phyloP scores from a whole-genome alignment of 2,113 vertebrate species.

The Indicator maculatus region DNA sequence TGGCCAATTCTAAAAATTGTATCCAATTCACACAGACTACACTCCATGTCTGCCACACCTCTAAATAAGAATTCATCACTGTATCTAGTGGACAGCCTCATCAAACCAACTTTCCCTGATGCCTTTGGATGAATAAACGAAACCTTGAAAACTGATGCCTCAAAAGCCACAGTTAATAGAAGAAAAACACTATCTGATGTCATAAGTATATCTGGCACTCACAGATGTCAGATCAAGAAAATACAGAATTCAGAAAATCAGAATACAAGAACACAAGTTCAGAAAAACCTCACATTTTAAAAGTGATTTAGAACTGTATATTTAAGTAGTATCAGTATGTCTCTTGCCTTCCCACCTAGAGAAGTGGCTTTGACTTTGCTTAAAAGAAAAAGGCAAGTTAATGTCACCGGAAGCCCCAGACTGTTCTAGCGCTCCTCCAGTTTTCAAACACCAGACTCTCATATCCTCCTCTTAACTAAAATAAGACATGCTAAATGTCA shows the following conservation, averaged over 20 bases:
- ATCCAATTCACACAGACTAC: not conserved
- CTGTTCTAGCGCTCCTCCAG: conserved; percentile 10
- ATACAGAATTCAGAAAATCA: not conserved
- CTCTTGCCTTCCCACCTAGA: not conserved
- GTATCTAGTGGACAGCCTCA: not conserved
- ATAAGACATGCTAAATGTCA: conserved; percentile 33
- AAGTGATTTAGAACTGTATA: not conserved
- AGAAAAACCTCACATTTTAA: not conserved
- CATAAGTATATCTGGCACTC: not conserved
- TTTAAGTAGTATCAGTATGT: not conserved
- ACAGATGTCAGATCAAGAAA: not conserved
- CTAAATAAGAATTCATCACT: not conserved
- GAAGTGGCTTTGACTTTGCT: not conserved
- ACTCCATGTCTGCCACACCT: not conserved
- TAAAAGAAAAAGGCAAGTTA: not conserved
- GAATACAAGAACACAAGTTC: not conserved
- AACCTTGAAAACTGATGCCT: not conserved
- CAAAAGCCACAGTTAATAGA: not conserved
- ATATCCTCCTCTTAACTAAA: conserved; percentile 27
- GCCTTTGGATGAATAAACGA: not conserved
- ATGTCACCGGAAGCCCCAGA: not conserved
- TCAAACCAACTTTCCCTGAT: not conserved
- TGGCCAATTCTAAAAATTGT: not conserved
- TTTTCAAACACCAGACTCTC: conserved; percentile 41
- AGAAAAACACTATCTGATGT: not conserved